phyloP scores from a whole-genome alignment of 2,797 vertebrate genomes.

The Macropus fuliginosus region DNA sequence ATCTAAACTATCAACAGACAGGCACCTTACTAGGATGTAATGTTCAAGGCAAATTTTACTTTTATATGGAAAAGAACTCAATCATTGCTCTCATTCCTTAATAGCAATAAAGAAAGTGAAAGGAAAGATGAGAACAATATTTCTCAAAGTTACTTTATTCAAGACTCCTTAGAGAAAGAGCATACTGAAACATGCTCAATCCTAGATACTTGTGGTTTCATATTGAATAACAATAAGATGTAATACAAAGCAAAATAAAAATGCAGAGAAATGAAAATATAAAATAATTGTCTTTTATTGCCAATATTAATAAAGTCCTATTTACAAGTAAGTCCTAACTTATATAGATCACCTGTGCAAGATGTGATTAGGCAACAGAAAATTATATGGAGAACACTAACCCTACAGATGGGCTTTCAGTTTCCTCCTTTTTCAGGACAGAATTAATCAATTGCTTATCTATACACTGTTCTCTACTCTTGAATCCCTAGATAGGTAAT shows the following conservation, averaged over 20 bases:
- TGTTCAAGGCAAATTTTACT: constrained; percentile 66
- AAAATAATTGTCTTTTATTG: constrained; percentile 26
- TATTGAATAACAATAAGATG: constrained; percentile 40
- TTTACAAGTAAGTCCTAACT: neutral
- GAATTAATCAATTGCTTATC: neutral
- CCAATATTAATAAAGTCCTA: neutral
- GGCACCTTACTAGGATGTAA: constrained; percentile 61
- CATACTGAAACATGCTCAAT: constrained; percentile 9
- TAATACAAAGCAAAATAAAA: constrained; percentile 50
- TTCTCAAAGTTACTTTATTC: constrained; percentile 39
- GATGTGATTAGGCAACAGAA: constrained; percentile 3
- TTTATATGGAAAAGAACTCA: constrained; percentile 66
- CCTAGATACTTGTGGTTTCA: constrained; percentile 19
- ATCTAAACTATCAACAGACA: constrained; percentile 67
- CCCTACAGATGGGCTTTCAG: constrained; percentile 1
- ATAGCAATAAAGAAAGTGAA: constrained; percentile 3
- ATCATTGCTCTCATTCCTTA: constrained; percentile 17
- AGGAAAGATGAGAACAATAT: neutral
- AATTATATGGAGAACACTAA: constrained; percentile 18
- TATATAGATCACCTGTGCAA: neutral
- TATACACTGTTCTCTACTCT: neutral
- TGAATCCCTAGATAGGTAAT: constrained; percentile 22
- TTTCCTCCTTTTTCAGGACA: neutral
- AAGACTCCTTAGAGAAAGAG: constrained; percentile 52
- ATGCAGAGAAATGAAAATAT: constrained; percentile 52